Conservation (phyloP, 2,113 vertebrate species). For the Takifugu flavidus region DNA sequence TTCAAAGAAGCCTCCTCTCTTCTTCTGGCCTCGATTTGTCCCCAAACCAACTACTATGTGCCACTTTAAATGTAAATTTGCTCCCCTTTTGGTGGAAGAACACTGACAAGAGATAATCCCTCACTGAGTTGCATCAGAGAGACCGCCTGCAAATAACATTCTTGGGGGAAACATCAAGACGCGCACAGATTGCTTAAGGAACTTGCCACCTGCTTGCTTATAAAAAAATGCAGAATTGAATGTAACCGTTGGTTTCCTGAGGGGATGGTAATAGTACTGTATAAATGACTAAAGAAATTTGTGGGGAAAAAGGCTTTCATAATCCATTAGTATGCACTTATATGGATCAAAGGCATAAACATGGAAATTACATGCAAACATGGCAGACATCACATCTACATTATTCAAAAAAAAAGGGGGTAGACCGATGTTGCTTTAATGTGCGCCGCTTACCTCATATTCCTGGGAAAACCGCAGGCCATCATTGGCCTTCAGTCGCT, state of each 20-base stretch:
- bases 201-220: conserved; percentile 60
- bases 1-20: conserved; percentile 42
- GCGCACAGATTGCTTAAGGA: conserved; percentile 54
- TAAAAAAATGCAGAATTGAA: conserved; percentile 53
- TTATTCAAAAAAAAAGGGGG: conserved; percentile 2
- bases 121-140: conserved; percentile 49
- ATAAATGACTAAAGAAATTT: conserved; percentile 52
- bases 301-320: conserved; percentile 27
- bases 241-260: conserved; percentile 57
- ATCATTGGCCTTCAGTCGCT: conserved; percentile 92
- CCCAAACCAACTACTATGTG: conserved; percentile 52
- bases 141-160: conserved; percentile 56
- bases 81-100: conserved; percentile 43
- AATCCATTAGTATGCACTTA: conserved; percentile 56
- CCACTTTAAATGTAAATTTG: conserved; percentile 76
- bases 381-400: conserved; percentile 23
- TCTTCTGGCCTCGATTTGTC: conserved; percentile 47
- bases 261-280: conserved; percentile 60
- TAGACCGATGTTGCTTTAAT: background rate
- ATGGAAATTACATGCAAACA: conserved; percentile 18
- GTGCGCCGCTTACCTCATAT: conserved; percentile 83
- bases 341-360: conserved; percentile 39
- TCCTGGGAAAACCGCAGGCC: conserved; percentile 94
- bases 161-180: conserved; percentile 51
- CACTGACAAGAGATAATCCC: conserved; percentile 69